Evolutionary conservation across 2,888 invertebrate species (phyloP).

Genomic region (Apocheima hispidaria): DNA sequence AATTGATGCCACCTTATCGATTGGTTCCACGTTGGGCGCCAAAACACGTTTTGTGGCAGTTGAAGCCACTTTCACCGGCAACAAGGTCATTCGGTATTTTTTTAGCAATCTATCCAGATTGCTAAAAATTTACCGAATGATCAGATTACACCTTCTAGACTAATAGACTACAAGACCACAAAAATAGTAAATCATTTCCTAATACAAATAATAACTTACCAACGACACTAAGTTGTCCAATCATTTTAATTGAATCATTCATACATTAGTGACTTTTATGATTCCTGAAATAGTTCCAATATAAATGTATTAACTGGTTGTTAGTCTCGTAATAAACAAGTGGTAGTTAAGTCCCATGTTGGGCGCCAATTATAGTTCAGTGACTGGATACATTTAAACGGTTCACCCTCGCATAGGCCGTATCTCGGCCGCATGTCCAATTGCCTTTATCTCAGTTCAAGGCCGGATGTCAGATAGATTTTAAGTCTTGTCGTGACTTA

Average conservation of each 20-base stretch:
- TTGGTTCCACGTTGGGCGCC: constrained; percentile 14
- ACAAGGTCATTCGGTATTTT: neutral
- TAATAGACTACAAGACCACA: too few species aligned
- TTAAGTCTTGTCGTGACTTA: neutral
- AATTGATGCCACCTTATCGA: neutral
- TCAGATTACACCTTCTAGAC: neutral
- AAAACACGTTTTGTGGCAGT: neutral
- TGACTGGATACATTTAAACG: neutral
- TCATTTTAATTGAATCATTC: too few species aligned
- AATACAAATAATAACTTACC: too few species aligned
- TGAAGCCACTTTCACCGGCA: neutral
- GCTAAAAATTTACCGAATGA: too few species aligned
- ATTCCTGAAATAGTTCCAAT: too few species aligned
- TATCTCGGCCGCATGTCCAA: neutral
- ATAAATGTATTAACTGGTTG: neutral
- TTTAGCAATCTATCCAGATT: neutral
- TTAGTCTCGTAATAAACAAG: constrained; percentile 2
- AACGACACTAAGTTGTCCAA: too few species aligned
- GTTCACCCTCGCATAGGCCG: neutral
- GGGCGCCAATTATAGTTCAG: constrained; percentile 16
- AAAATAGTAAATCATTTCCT: too few species aligned
- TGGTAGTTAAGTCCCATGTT: constrained; percentile 9
- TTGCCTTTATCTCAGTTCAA: neutral
- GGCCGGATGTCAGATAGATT: neutral
- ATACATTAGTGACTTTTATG: too few species aligned